Evolutionary conservation across 2,888 invertebrate genomes (phyloP), one percentile per base, ranked within the genome.

Genomic region (Allolobophora icterica): DNA sequence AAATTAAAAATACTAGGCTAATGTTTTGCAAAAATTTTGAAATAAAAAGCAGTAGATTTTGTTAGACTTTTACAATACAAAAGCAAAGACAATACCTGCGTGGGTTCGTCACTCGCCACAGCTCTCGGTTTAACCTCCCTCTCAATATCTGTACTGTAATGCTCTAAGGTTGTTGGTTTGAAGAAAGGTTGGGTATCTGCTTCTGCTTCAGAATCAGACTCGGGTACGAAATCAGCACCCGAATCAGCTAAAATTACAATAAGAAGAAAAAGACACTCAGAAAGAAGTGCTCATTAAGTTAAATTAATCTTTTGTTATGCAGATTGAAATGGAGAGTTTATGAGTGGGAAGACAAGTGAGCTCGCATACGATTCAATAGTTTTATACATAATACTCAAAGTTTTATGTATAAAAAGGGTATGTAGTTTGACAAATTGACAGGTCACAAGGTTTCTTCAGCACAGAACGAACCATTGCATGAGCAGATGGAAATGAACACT

Each of bases 121-220:
- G 87, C 35, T 34, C 35, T 34, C 35, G 87, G 24, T 71, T 71
- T 71, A 71, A 71, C 8, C 71, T 71, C n/a, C n/a, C n/a, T n/a
- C 71, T 71, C 71, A 71, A 11, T 3, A 71, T n/a, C n/a, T 71
- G 52, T 24, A 24, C 8, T n/a, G n/a, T 71, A 2, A 71, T 30
- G n/a, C n/a, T 71, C 71, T 8, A 71, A 30, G 35, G 87, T 38
- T 33, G 87, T 21, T 35, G 19, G 34, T 6, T 19, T 19, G 38
- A 35, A 4, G 24, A 34, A 34, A 35, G 24, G 2, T 35, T 35
- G 34, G 35, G 34, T 6, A 87, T 17, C 87, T 24, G 17, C 87
- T 34, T 87, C 87, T 34, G 87, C 17, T 87, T 87, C 87, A 8
- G 87, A 87, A 35, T 87, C 87, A 38, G 87, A 87, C 24, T 87